Base-by-base conservation (phyloP, 2,797 vertebrate species). In the Stomatorhinus walkeri region DNA sequence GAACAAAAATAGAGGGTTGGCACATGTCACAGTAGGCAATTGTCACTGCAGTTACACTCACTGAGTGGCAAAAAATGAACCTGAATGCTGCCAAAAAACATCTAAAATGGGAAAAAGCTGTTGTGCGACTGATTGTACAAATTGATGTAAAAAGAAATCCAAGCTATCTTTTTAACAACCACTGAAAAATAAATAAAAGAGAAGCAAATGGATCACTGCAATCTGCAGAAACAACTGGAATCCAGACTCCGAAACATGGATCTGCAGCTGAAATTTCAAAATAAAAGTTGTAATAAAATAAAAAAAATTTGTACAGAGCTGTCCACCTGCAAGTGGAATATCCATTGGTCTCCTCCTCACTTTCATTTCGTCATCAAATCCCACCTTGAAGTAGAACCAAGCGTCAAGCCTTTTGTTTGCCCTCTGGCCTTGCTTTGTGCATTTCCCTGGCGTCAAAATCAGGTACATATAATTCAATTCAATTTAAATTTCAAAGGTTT, bases 401-500 rank as follows among this genome's bases (percentile, higher is more conserved):
- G 22, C 68, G 68, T 40, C 68, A 76, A 76, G 68, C 28, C 61
- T 36, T 76, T 36, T 76, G 68, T 36, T 36, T 36, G 32, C 68
- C 68, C 4, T 72, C 32, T 19, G 68, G 68, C 14, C 19, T 64
- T 76, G 64, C 64, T 72, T 36, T 72, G 64, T 72, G 32, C 32
- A 76, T 76, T 76, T 76, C 68, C 32, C 68, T 16, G 32, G 32
- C 14, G 14, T 76, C 32, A 0, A 40, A 76, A 76, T 76, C 68
- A 76, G 68, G 32, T 76, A 76, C 68, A 76, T 40, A 76, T 76
- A 76, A 76, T 76, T 76, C 32, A 76, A 36, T 19, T 76, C 32
- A 16, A 76, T 76, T 76, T 76, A 76, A 76, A 76, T 76, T 76
- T 76, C 32, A 76, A 76, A 76, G 68, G 32, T 76, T 64, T 76